These are phyloP conservation scores for Campoplex nolae DNA, from an alignment of 2,888 invertebrate genomes.

Conservation along the genomic window DNA sequence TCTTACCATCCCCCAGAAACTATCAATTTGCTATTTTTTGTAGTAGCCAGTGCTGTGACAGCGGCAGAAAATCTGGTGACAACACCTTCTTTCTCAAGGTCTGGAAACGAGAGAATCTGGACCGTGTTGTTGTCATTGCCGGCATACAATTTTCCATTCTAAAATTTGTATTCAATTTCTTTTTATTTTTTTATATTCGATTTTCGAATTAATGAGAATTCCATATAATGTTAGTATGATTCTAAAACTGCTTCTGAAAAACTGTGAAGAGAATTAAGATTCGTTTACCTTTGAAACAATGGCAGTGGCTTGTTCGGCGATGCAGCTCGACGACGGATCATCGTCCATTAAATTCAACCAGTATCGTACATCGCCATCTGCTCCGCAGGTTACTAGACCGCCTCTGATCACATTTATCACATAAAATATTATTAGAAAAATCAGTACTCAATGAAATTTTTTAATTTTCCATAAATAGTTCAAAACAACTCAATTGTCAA, in stretches of 20 bases:
- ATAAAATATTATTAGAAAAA: not conserved
- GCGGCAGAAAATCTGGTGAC: conserved; percentile 94
- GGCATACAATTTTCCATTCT: conserved; percentile 89
- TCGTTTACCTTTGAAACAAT: conserved; percentile 86
- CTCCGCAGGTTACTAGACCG: conserved; percentile 94
- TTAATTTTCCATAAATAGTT: not conserved
- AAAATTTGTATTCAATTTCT: conserved; percentile 67
- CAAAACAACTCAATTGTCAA: not conserved
- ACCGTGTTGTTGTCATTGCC: conserved; percentile 94
- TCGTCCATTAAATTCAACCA: conserved; percentile 96
- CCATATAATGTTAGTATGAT: too few relatives aligned
- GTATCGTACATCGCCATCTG: conserved; percentile 96
- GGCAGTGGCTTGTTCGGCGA: conserved; percentile 93
- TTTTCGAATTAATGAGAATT: too few relatives aligned
- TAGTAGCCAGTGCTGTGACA: conserved; percentile 92
- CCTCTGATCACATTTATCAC: conserved; percentile 82
- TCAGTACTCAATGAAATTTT: not conserved
- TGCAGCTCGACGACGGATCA: conserved; percentile 93
- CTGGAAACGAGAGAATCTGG: conserved; percentile 93
- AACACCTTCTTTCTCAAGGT: conserved; percentile 93
- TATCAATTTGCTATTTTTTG: conserved; percentile 84
- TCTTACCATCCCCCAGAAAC: conserved; percentile 86
- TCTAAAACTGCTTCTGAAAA: too few relatives aligned
- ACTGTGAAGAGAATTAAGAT: not conserved
- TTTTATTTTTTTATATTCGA: not conserved